Percentiles rank a stretch among this genome's conserved stretches.
phyloP scores from a whole-genome alignment of 2,113 vertebrate genomes.

The Acrocephalus kingi region DNA sequence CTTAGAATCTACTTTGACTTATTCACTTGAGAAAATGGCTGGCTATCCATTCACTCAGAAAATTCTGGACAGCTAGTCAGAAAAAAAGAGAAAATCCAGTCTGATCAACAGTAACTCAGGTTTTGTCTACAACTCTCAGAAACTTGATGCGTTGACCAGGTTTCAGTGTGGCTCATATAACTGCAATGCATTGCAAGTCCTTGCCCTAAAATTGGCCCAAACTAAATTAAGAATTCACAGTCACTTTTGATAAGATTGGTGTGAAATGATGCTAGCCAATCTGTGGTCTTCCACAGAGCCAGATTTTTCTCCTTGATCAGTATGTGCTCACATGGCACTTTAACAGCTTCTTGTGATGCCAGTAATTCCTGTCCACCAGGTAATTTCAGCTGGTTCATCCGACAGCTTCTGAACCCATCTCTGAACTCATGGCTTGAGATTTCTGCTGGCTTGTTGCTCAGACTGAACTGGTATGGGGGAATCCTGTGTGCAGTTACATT shows the following conservation, averaged over 20 bases:
- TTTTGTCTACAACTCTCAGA: neutral
- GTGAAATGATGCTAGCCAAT: neutral
- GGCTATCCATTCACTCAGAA: conserved; percentile 9
- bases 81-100: conserved; percentile 23
- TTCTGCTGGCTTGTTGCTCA: neutral
- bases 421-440: neutral
- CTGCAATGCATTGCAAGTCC: neutral
- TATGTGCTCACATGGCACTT: neutral
- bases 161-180: neutral
- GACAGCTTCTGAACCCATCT: neutral
- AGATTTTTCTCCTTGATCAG: neutral
- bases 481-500: neutral
- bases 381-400: neutral
- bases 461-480: rapidly evolving
- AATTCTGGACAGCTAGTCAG: conserved; percentile 36
- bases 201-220: neutral
- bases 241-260: neutral
- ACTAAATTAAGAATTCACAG: neutral
- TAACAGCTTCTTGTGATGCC: neutral
- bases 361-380: neutral
- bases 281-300: neutral
- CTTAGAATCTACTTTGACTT: conserved; percentile 60
- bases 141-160: neutral
- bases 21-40: conserved; percentile 58
- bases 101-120: neutral